These are phyloP conservation scores for Dendrocincla fuliginosa DNA, from an alignment of 2,797 vertebrate genomes.

Conservation along the genomic window DNA sequence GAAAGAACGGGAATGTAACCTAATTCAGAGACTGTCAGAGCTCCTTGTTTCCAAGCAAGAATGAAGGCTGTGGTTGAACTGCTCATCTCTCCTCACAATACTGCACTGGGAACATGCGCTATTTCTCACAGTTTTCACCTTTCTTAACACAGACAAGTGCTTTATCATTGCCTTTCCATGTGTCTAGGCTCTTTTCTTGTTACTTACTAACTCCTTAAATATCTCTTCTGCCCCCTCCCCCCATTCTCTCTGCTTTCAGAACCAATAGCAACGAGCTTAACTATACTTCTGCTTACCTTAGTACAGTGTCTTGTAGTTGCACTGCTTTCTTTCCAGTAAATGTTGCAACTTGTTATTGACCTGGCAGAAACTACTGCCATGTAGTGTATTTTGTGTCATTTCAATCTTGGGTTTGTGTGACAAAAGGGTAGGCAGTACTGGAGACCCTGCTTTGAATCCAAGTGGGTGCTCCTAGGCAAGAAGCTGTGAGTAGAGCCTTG, in stretches of 20 bases:
- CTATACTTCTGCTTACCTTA: not conserved
- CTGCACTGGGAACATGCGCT: not conserved
- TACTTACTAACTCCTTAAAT: not conserved
- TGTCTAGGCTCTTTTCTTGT: not conserved
- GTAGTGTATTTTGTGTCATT: not conserved
- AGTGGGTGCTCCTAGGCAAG: fast-evolving
- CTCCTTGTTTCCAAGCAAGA: not conserved
- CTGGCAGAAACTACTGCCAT: not conserved
- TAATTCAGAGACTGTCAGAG: not conserved
- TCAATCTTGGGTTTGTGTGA: not conserved
- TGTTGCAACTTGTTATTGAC: not conserved
- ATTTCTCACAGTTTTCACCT: not conserved
- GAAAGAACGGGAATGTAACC: not conserved
- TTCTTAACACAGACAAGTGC: not conserved
- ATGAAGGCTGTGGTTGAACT: not conserved
- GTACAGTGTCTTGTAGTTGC: not conserved
- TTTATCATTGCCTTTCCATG: not conserved
- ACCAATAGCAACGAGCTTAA: not conserved
- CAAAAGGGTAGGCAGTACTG: not conserved
- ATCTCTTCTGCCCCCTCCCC: not conserved
- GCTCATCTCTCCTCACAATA: not conserved
- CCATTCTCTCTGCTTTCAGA: not conserved
- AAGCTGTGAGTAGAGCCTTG: not conserved
- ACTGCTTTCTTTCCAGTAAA: not conserved
- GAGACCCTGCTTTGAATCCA: not conserved